Conservation (phyloP, 2,113 vertebrate genomes). For the Arvicanthis niloticus region DNA sequence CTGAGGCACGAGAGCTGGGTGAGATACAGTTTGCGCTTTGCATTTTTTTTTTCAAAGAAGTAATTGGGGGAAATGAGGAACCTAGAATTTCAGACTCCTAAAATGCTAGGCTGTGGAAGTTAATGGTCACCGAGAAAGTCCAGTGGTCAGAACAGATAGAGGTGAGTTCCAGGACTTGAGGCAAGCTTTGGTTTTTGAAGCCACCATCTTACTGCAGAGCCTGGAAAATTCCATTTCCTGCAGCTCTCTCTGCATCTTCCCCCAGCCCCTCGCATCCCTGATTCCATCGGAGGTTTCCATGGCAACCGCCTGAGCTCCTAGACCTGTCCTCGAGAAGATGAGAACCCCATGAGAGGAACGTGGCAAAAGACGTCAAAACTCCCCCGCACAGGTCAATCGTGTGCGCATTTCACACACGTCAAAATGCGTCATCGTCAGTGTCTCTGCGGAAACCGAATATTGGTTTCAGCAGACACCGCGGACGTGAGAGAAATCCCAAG, state of each 20-base stretch:
- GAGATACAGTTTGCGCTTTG: background rate
- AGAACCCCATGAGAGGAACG: background rate
- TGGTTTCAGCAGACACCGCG: background rate
- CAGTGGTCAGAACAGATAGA: background rate
- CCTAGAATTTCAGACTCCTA: background rate
- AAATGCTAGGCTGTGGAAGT: background rate
- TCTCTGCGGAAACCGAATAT: background rate
- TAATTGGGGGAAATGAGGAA: accelerated
- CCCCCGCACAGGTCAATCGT: background rate
- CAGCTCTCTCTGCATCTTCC: background rate
- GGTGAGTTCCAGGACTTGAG: background rate
- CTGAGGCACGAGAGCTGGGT: too few species aligned
- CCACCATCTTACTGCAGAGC: background rate
- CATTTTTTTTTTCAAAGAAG: background rate
- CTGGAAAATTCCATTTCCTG: constrained; percentile 36
- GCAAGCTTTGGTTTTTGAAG: background rate
- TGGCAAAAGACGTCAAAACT: background rate
- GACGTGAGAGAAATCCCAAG: background rate
- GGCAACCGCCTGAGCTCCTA: constrained; percentile 13
- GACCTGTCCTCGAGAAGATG: background rate
- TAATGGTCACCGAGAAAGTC: background rate
- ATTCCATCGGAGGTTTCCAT: constrained; percentile 54
- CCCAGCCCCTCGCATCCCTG: background rate
- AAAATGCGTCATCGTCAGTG: background rate
- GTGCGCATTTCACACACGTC: background rate